These are phyloP conservation scores for Ylistrum balloti DNA, from an alignment of 1,140 invertebrate genomes.

Conservation along the genomic window DNA sequence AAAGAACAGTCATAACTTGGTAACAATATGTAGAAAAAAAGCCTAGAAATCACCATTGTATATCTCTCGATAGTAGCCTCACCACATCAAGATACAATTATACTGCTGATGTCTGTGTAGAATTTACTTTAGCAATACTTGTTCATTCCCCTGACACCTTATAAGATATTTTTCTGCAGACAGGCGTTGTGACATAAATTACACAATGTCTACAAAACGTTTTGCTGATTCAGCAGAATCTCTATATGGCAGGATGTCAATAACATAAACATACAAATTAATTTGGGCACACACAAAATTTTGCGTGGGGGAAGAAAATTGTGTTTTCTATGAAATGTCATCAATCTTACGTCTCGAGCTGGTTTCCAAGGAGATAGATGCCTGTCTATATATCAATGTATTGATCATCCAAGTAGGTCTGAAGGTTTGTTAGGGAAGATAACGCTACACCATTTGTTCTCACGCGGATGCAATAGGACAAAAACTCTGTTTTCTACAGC, in stretches of 20 bases:
- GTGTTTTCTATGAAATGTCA: background rate
- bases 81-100: background rate
- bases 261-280: background rate
- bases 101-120: background rate
- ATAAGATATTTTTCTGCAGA: background rate
- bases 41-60: no score
- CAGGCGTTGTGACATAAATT: background rate
- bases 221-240: background rate
- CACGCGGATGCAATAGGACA: background rate
- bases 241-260: background rate
- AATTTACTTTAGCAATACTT: background rate
- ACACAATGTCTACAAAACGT: background rate
- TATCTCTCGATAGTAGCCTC: no score
- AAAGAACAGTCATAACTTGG: no score
- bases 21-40: no score
- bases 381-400: background rate
- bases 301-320: slow-evolving; percentile 23
- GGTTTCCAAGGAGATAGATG: background rate
- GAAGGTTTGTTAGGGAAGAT: background rate
- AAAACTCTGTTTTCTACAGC: background rate
- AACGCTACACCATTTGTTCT: background rate
- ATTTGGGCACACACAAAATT: background rate
- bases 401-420: background rate
- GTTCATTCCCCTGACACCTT: background rate
- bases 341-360: slow-evolving; percentile 39